Conservation (phyloP, 2,888 invertebrate genomes). For the Drosophila macrothrix region DNA sequence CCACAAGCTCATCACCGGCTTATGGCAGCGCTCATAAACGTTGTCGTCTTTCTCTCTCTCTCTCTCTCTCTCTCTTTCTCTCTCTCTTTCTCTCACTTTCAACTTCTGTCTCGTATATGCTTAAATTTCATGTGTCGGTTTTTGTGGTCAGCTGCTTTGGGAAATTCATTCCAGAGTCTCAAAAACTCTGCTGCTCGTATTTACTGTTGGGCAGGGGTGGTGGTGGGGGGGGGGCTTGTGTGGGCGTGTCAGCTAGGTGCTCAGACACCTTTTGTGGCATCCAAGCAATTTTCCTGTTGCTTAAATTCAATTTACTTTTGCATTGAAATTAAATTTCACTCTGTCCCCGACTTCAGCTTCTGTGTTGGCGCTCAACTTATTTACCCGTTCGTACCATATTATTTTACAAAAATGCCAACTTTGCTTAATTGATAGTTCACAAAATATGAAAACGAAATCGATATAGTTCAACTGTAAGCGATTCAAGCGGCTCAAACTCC, state of each 20-base stretch:
- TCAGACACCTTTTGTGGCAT: slow-evolving; percentile 60
- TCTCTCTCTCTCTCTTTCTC: not conserved
- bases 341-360: not conserved
- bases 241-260: not conserved
- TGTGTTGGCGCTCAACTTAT: not conserved
- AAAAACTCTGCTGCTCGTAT: slow-evolving; percentile 14
- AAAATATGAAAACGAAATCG: slow-evolving; percentile 49
- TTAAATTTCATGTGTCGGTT: slow-evolving; percentile 52
- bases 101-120: slow-evolving; percentile 14
- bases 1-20: slow-evolving; percentile 30
- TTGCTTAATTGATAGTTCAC: slow-evolving; percentile 68
- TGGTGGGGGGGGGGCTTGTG: slow-evolving; percentile 5
- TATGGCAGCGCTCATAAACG: slow-evolving; percentile 9
- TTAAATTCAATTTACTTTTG: slow-evolving; percentile 75
- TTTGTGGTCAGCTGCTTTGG: slow-evolving; percentile 54
- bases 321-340: slow-evolving; percentile 63
- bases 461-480: slow-evolving; percentile 50
- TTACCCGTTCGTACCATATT: slow-evolving; percentile 3
- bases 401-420: slow-evolving; percentile 59
- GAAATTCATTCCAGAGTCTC: slow-evolving; percentile 33
- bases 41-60: not conserved
- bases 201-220: not conserved
- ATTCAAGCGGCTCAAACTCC: slow-evolving; percentile 13
- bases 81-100: not conserved
- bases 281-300: slow-evolving; percentile 68